Conservation (phyloP, 2,113 vertebrate genomes). For the Trematocara zebra region DNA sequence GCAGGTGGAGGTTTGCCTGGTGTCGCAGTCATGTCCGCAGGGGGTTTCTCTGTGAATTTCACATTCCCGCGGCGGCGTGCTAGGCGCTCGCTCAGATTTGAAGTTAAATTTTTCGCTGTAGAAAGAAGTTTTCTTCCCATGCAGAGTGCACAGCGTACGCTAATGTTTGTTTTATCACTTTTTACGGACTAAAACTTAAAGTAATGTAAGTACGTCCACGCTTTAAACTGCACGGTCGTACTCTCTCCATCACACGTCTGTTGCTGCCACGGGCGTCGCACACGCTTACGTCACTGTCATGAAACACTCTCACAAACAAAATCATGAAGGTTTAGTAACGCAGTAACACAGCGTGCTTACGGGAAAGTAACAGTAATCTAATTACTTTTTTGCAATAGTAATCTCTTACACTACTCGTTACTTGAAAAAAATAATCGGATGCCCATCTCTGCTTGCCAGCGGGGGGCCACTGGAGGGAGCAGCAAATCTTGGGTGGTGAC, state of each 20-base stretch:
- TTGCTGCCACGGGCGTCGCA: neutral
- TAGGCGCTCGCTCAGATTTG: neutral
- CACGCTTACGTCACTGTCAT: neutral
- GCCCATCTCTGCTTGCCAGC: neutral
- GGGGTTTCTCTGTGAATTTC: neutral
- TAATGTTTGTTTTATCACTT: neutral
- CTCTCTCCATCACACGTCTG: neutral
- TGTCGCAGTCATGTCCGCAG: neutral
- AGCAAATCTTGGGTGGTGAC: neutral
- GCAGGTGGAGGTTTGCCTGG: neutral
- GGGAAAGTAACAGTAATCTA: neutral
- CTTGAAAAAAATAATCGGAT: neutral
- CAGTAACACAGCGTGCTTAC: neutral
- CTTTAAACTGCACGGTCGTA: neutral
- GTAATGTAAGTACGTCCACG: neutral
- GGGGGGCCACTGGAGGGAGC: neutral
- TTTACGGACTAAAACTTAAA: neutral
- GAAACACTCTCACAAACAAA: neutral
- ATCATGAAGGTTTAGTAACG: neutral
- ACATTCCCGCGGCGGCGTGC: neutral
- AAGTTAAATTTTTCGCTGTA: neutral
- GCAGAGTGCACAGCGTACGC: neutral
- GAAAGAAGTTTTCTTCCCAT: neutral
- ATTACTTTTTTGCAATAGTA: neutral
- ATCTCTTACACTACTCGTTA: neutral